Base-by-base conservation (phyloP, 1,140 invertebrate species). In the Scaptomyza montana region DNA sequence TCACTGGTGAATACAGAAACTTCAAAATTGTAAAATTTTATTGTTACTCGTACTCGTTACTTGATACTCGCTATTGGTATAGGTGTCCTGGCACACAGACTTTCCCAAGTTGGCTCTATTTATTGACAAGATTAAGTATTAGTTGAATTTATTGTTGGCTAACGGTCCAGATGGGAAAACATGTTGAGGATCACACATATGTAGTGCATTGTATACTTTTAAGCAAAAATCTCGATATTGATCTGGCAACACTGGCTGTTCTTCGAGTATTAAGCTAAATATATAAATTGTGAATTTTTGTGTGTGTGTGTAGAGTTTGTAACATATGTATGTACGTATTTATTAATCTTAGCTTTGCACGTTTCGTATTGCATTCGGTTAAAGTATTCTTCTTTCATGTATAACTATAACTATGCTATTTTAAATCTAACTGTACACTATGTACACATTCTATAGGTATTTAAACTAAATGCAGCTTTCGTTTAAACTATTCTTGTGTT, bases 381-480 rank as follows among this genome's bases (percentile, higher is more conserved):
- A 2, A 55, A 12, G 33, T 41, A 19, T 55, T 25, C 16, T 55
- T 9, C 51, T 33, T 33, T 6, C 39, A 41, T 39, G 9, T 50
- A 13, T 13, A 30, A 30, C 12, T 30, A 33, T 6, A 30, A 51
- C 25, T 51, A 8, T 30, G 5, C 9, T 54, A 16, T 16, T 21
- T 49, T 25, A 12, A 4, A 25, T 10, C 8, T 4, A 49, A 21
- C 8, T 45, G 43, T 28, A 19, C 28, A n/a, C n/a, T n/a, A n/a
- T n/a, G n/a, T 47, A 19, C 19, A 13, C n/a, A n/a, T n/a, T n/a
- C 6, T 47, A 19, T 16, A 16, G 13, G 16, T 47, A 55, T 19
- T 67, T 39, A 16, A 56, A 59, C 62, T 55, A 66, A 59, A 59
- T 60, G 19, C 28, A 10, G 16, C 49, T 49, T 75, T 78, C 59